phyloP scores from a whole-genome alignment of 2,797 vertebrate genomes.

The Eleutherodactylus coqui region DNA sequence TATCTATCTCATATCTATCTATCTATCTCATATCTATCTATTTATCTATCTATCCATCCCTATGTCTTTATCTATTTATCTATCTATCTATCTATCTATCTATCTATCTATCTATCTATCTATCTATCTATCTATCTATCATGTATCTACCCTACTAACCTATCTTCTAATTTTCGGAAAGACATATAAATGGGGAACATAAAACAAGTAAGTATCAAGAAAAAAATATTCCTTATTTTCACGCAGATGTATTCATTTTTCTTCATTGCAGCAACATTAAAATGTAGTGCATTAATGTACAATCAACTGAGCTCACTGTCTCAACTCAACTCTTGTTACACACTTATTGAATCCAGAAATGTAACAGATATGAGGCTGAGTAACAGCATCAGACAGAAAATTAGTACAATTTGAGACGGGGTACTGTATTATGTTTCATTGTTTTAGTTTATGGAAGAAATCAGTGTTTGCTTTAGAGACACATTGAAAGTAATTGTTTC shows the following conservation, averaged over 20 bases:
- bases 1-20: not conserved
- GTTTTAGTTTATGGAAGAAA: conserved; percentile 52
- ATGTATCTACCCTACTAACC: not conserved
- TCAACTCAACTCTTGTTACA: conserved; percentile 24
- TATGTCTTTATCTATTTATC: too few relatives aligned
- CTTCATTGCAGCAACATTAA: not conserved
- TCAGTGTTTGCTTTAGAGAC: conserved; percentile 44
- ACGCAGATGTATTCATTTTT: not conserved
- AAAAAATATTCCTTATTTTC: not conserved
- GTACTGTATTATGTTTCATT: conserved; percentile 53
- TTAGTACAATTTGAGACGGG: conserved; percentile 41
- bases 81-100: too few relatives aligned
- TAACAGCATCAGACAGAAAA: conserved; percentile 44
- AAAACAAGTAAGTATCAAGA: not conserved
- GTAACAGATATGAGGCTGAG: conserved; percentile 43
- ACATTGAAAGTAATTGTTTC: conserved; percentile 49
- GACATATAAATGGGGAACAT: not conserved
- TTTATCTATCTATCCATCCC: not conserved
- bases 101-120: too few relatives aligned
- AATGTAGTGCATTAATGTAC: conserved; percentile 14
- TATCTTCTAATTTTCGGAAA: not conserved
- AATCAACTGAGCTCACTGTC: conserved; percentile 12
- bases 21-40: not conserved
- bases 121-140: not conserved
- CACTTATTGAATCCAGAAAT: conserved; percentile 34